Evolutionary conservation across 1,140 invertebrate species (phyloP).

Genomic region (Aleiodes sp.): DNA sequence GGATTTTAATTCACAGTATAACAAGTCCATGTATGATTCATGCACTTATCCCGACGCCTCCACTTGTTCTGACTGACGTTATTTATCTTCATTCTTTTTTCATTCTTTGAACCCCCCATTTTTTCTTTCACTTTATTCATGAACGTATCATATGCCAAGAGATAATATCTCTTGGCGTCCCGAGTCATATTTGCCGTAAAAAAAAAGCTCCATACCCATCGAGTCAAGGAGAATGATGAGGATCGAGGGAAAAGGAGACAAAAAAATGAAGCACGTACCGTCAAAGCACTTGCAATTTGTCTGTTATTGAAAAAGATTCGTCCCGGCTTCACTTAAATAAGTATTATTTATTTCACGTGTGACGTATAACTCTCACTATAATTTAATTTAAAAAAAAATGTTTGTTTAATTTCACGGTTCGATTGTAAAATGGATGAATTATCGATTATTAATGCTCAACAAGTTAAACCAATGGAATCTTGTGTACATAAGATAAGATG

Average conservation of each 20-base stretch:
- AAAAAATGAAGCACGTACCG: background rate
- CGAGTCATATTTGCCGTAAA: background rate
- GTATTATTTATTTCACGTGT: too few species aligned
- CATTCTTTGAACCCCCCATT: background rate
- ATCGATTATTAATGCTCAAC: too few species aligned
- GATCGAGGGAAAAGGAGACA: background rate
- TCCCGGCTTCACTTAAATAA: background rate
- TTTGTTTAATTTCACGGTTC: too few species aligned
- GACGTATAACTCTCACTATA: too few species aligned
- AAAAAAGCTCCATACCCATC: too few species aligned
- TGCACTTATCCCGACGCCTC: background rate
- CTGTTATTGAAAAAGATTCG: background rate
- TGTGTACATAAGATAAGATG: too few species aligned
- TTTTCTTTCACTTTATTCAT: background rate
- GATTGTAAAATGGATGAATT: too few species aligned
- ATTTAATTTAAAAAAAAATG: too few species aligned
- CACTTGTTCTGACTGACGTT: background rate
- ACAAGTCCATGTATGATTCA: background rate
- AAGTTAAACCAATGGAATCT: too few species aligned
- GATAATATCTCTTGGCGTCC: background rate
- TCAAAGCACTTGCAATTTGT: slow-evolving; percentile 6
- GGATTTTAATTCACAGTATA: too few species aligned
- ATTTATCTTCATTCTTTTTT: background rate
- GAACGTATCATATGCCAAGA: background rate
- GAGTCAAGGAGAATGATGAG: background rate